Evolutionary conservation across 2,888 invertebrate genomes (phyloP), one percentile per base, ranked within the genome.

Genomic region (Seladonia tumulorum): DNA sequence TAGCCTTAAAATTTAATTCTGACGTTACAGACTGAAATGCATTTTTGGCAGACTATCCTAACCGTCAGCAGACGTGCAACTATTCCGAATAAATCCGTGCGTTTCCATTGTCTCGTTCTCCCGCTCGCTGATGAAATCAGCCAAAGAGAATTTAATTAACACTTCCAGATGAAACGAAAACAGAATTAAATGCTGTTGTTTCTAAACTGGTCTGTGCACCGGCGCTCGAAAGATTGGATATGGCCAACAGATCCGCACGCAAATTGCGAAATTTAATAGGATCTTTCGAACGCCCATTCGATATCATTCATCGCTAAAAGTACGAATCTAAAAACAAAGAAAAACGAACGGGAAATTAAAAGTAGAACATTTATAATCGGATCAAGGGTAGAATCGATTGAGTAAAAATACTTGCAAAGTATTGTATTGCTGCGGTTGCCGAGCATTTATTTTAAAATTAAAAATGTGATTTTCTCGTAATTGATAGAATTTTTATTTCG

Each of bases 121-220:
- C 18, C 45, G 14, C 42, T 60, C 25, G 22, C 47, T 1, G 47
- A 71, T 14, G 35, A 49, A 63, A 71, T 60, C 53, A 35, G 16
- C 70, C 35, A 16, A 35, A n/a, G 8, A 18, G 78, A 72, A 77
- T 81, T 72, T 71, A 78, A 78, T 78, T 78, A 49, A 63, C 57
- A 60, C 42, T n/a, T 29, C 49, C 10, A 72, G 49, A 77, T 81
- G 47, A 70, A 81, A 77, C 25, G 42, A 71, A 72, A 78, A 49
- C n/a, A 42, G 63, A 71, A 72, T 71, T 63, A 60, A 77, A 77
- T 47, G 47, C 45, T 57, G 76, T 77, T 81, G 60, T 63, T 71
- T 53, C 60, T 35, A 39, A 47, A 57, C 25, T 39, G 68, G 10
- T 77, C 53, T 47, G 76, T 39, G 25, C 12, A 22, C 14, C 12